phyloP scores from a whole-genome alignment of 1,140 invertebrate species.

The Drosophila murphyi region DNA sequence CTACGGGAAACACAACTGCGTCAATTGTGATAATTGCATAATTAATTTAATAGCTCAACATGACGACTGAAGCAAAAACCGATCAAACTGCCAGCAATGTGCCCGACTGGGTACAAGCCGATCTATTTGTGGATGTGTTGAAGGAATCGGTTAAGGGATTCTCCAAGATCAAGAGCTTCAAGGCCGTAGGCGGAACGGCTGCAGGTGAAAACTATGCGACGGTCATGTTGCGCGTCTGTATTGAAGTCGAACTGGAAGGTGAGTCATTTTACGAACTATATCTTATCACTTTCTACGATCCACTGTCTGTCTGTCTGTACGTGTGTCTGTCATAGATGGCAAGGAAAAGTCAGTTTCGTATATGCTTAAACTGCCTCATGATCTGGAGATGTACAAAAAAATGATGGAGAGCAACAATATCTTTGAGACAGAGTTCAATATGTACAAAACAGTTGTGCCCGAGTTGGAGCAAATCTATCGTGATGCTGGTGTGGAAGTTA shows the following conservation, averaged over 20 bases:
- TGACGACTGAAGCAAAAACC: conserved; percentile 19
- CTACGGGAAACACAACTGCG: neutral
- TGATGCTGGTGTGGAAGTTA: conserved; percentile 63
- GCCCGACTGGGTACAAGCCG: conserved; percentile 58
- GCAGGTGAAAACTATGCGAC: conserved; percentile 72
- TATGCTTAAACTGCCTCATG: conserved; percentile 68
- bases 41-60: conserved; percentile 7
- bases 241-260: conserved; percentile 65
- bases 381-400: conserved; percentile 28
- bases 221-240: conserved; percentile 54
- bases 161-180: conserved; percentile 55
- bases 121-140: conserved; percentile 57
- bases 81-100: conserved; percentile 23
- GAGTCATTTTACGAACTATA: neutral
- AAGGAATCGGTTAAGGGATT: conserved; percentile 55
- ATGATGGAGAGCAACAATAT: conserved; percentile 58
- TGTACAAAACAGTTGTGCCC: conserved; percentile 58
- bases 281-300: conserved; percentile 4
- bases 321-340: conserved; percentile 33
- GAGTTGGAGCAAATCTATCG: conserved; percentile 74
- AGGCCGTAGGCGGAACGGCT: conserved; percentile 44
- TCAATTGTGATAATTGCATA: neutral
- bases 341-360: conserved; percentile 50
- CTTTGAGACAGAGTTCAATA: conserved; percentile 54
- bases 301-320: too few relatives aligned